Evolutionary conservation across 2,888 invertebrate genomes (phyloP), one percentile per base, ranked within the genome.

Genomic region (Synergus itoensis): DNA sequence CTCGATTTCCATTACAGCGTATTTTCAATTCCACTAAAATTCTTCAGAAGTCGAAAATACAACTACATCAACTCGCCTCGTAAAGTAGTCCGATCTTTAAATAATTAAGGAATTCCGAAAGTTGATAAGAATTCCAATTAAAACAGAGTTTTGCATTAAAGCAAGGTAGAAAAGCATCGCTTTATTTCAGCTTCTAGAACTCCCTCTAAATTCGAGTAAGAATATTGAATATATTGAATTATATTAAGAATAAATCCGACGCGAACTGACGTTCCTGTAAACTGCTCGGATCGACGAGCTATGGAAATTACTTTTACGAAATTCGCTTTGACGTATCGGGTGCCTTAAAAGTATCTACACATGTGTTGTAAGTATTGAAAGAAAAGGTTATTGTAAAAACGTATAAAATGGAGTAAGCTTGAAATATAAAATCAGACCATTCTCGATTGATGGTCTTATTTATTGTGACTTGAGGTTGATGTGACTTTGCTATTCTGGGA

Each of bases 231-330:
- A 28, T 48, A 48, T 69, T 16, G 48, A 48, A 69, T 69, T 69
- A 14, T 36, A 48, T 69, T 48, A 28, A 8, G 65, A 73, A 73
- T 57, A 73, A 57, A 73, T 53, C 3, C 40, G 36, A 40, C 2
- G 48, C 53, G 36, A 73, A 53, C 36, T 57, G 73, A 73, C 73
- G 53, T 73, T 73, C 53, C 36, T 36, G n/a, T 53, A 73, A 48
- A 73, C 73, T 73, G 48, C 7, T 28, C 48, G 48, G 45, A 45
- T 48, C 69, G 9, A 48, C 7, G 28, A 69, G 16, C 36, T 28
- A 69, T 48, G 53, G 21, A 53, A 69, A 73, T 53, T 8, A 28
- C n/a, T 21, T 69, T 53, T 69, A 69, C 28, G 48, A 48, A 53
- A 73, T 62, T 14, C 14, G 28, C 28, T 11, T 28, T 14, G 1